Evolutionary conservation across 1,140 invertebrate species (phyloP).

Genomic region (Drosophila lini): DNA sequence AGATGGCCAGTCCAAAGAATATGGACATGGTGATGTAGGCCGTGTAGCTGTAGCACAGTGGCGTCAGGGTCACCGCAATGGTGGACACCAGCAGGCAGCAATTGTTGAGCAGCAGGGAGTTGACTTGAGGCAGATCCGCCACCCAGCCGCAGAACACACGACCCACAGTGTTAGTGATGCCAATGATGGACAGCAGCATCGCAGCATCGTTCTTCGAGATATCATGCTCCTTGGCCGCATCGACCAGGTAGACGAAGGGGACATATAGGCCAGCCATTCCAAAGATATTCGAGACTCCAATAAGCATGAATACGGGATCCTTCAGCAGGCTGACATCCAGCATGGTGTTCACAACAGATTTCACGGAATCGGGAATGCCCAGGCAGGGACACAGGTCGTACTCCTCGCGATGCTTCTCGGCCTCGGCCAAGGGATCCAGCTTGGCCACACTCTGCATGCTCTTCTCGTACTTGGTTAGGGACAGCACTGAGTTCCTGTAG

Average conservation of each 20-base stretch:
- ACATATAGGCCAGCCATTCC: conserved; percentile 96
- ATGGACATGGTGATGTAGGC: conserved; percentile 93
- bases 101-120: conserved; percentile 97
- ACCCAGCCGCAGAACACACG: conserved; percentile 94
- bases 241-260: conserved; percentile 97
- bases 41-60: conserved; percentile 92
- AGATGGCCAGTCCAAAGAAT: conserved; percentile 97
- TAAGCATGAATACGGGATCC: conserved; percentile 95
- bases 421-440: conserved; percentile 85
- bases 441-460: conserved; percentile 85
- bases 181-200: conserved; percentile 96
- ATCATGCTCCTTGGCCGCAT: conserved; percentile 90
- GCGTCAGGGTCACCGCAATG: conserved; percentile 92
- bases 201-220: conserved; percentile 91
- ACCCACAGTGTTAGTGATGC: conserved; percentile 96
- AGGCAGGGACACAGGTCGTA: conserved; percentile 92
- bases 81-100: conserved; percentile 96
- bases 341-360: conserved; percentile 94
- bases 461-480: conserved; percentile 88
- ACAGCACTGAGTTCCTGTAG: conserved; percentile 93
- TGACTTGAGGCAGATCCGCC: conserved; percentile 93
- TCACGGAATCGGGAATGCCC: conserved; percentile 91
- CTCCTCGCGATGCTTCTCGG: conserved; percentile 88
- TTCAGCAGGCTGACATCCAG: conserved; percentile 95
- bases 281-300: conserved; percentile 97